Conservation (phyloP, 2,113 vertebrate species). For the Microcebus griseorufus region DNA sequence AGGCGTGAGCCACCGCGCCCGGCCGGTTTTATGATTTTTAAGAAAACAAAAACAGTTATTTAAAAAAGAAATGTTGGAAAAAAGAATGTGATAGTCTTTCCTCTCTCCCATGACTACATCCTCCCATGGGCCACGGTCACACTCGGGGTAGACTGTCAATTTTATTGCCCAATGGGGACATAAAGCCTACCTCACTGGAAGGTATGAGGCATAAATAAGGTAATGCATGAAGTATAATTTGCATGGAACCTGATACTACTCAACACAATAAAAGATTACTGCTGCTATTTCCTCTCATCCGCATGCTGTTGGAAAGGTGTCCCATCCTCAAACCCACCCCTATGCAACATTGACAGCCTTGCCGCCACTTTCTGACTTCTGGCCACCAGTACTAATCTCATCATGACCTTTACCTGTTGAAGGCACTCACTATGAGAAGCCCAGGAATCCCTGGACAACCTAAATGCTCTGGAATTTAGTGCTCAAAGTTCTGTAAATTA, state of each 20-base stretch:
- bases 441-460: not conserved
- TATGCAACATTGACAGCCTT: not conserved
- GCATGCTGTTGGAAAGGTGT: not conserved
- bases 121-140: not conserved
- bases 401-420: not conserved
- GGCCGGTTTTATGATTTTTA: not conserved
- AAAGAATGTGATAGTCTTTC: not conserved
- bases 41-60: not conserved
- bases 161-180: not conserved
- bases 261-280: not conserved
- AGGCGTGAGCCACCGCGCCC: no score
- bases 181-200: not conserved
- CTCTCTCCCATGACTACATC: not conserved
- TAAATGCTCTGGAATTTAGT: not conserved
- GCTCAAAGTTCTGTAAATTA: not conserved
- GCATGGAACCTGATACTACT: not conserved
- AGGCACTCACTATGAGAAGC: not conserved
- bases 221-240: not conserved
- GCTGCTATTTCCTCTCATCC: not conserved
- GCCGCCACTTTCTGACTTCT: not conserved
- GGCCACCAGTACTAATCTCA: not conserved
- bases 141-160: not conserved
- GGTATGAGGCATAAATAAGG: not conserved
- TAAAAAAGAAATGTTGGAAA: not conserved
- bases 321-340: not conserved